Evolutionary conservation across 2,113 vertebrate species (phyloP).

Genomic region (Catharus bicknelli): DNA sequence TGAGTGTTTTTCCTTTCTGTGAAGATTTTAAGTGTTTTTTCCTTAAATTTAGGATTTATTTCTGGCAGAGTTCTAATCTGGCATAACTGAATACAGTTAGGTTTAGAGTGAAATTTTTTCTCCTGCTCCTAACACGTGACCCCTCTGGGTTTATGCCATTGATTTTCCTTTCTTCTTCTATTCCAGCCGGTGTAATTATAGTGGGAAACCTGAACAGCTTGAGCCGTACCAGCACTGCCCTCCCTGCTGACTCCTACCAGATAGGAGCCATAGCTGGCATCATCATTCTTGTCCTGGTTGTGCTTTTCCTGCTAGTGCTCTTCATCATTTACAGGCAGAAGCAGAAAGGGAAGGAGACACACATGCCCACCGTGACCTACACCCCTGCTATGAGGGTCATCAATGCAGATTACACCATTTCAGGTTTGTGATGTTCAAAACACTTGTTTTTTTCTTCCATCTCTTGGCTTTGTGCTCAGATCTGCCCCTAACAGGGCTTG

Average conservation of each 20-base stretch:
- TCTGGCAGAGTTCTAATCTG: background rate
- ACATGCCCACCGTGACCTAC: slow-evolving; percentile 90
- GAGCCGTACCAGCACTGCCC: slow-evolving; percentile 86
- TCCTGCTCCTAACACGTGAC: background rate
- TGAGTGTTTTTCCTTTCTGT: background rate
- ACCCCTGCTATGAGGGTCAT: slow-evolving; percentile 88
- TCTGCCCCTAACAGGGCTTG: background rate
- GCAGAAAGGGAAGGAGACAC: slow-evolving; percentile 90
- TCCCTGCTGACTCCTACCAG: slow-evolving; percentile 91
- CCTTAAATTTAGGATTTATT: background rate
- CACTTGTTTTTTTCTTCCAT: rapidly evolving
- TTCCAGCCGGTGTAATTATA: slow-evolving; percentile 86
- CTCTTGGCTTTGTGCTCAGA: background rate
- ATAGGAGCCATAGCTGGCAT: slow-evolving; percentile 92
- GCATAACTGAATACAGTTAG: background rate
- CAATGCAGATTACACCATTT: slow-evolving; percentile 83
- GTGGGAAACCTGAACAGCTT: slow-evolving; percentile 91
- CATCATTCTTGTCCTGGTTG: slow-evolving; percentile 87
- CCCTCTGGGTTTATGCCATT: background rate
- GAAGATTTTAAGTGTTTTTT: background rate
- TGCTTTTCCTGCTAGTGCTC: slow-evolving; percentile 88
- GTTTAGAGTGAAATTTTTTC: background rate
- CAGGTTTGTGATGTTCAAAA: slow-evolving; percentile 69
- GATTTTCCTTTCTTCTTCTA: background rate
- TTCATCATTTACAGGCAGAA: slow-evolving; percentile 93